Base-by-base conservation (phyloP, 1,140 invertebrate species). In the Hyles vespertilio region DNA sequence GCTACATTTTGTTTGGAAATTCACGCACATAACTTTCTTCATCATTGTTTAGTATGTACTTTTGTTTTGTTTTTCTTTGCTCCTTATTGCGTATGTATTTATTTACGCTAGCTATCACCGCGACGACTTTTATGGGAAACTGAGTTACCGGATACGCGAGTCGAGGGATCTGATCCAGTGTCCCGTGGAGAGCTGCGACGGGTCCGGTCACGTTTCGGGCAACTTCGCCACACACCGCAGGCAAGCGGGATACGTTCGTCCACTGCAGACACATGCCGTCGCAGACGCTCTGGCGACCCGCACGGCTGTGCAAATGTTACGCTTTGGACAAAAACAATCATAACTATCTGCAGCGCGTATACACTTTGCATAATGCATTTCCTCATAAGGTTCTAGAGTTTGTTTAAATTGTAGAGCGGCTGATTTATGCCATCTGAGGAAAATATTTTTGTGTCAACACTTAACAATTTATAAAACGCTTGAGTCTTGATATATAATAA, bases 121-220 rank as follows among this genome's bases (percentile, higher is more conserved):
- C 53, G 81, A 86, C 62, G 79, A 84, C 92, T 92, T 90, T 94
- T 77, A 94, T 92, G 76, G 93, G 92, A 81, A 95, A 94, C 91
- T 94, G 94, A 89, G 91, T 92, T 86, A 94, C 93, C 77, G 94
- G 67, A 74, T 81, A 58, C 78, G 77, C 56, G 84, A 88, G 59
- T 77, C 81, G 67, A 81, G 83, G 71, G 87, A 90, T 73, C 84
- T 89, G 58, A 79, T 97, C 48, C 96, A 96, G 89, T 98, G 97
- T 87, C 97, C 97, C 2, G 97, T 96, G 10, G 94, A 96, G n/a
- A 95, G 95, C 33, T 98, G 96, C 87, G 95, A 97, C 85, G 96
- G 96, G 33, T 94, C 94, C 46, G 95, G 96, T 61, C 95, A 97
- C 86, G 92, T 96, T 34, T 96, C 95, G 12, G 95, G 95, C 64